These are phyloP conservation scores for Trachelus iudaicus DNA, from an alignment of 2,888 invertebrate genomes.

Conservation along the genomic window DNA sequence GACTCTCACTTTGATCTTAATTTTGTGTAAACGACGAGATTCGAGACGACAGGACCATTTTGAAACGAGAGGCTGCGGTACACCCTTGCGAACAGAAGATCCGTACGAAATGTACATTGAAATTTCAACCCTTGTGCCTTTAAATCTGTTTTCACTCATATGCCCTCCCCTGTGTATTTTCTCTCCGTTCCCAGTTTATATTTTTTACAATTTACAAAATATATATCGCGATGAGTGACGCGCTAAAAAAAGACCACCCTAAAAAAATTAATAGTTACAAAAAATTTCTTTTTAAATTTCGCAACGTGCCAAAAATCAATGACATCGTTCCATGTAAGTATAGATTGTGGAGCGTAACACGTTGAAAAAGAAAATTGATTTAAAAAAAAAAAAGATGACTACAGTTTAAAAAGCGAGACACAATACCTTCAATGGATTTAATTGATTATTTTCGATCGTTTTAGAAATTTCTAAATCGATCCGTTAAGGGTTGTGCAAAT, in stretches of 20 bases:
- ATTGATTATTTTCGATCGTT: background rate
- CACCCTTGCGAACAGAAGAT: background rate
- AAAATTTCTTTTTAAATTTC: background rate
- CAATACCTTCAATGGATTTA: background rate
- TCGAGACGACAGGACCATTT: constrained; percentile 12
- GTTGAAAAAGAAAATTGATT: background rate
- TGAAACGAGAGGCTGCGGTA: background rate
- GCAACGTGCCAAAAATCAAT: background rate
- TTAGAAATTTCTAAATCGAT: no score
- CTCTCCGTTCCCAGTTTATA: background rate
- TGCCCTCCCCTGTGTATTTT: background rate
- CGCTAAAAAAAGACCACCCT: no score
- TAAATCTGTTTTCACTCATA: background rate
- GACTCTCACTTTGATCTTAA: constrained; percentile 54
- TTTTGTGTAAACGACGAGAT: constrained; percentile 42
- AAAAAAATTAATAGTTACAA: no score
- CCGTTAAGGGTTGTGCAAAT: no score
- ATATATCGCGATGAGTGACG: no score
- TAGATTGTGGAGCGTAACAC: background rate
- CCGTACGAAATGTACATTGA: background rate
- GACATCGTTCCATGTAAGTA: background rate
- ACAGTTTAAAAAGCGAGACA: background rate
- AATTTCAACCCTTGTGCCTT: background rate
- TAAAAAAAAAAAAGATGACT: no score
- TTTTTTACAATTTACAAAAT: no score